Evolutionary conservation across 2,113 vertebrate genomes (phyloP), one percentile per base, ranked within the genome.

Genomic region (Toxotes jaculatrix): DNA sequence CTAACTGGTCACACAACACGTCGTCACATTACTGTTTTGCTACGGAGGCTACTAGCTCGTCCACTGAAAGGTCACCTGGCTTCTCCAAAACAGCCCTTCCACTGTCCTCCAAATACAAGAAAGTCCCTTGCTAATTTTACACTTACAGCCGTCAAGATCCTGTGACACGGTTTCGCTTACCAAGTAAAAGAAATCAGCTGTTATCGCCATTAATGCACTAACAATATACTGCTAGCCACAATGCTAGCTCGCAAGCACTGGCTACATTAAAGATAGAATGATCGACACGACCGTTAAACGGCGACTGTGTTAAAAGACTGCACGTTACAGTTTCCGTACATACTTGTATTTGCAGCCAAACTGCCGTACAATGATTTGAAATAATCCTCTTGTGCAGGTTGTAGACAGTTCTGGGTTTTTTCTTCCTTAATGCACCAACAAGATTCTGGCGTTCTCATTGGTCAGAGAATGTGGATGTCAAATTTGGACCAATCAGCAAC

Each of bases 391-490:
- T 55, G 8, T 74, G 77, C 84, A 83, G 81, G 95, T 95, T 92
- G 94, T 79, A 36, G 79, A 88, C 96, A 91, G 94, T 94, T 90
- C 93, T 94, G 70, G 94, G 94, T 95, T 94, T 93, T 61, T 51
- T 93, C 94, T 95, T 95, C 95, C 91, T 93, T 94, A 94, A 95
- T 96, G 95, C 95, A 96, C 95, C 94, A 84, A 69, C 56, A 60
- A 81, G 53, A 92, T 89, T 96, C 92, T 59, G 82, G 94, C 43
- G 92, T 84, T 94, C 92, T 95, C 91, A 97, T 97, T 96, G 97
- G 96, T 93, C 95, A 88, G 57, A 49, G 32, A 77, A 73, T 88
- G 79, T 87, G 91, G 70, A 92, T 91, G 94, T 91, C 83, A 90
- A 56, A 71, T 83, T 47, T 83, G 55, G 63, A 67, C 96, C 95